phyloP scores from a whole-genome alignment of 2,113 vertebrate genomes.

The Oxygymnocypris stewartii region DNA sequence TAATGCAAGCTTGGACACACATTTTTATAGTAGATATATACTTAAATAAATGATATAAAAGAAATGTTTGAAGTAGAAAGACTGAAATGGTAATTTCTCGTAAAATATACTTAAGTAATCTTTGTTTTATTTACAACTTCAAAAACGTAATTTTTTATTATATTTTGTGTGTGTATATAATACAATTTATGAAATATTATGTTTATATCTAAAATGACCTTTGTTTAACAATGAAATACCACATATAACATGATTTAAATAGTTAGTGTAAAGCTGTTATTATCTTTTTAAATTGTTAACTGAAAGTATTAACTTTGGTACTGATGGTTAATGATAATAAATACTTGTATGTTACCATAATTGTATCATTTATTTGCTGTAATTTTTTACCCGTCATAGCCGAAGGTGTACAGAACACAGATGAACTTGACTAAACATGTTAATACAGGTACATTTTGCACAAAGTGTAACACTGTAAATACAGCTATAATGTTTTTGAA shows the following conservation, averaged over 20 bases:
- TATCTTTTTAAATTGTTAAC: neutral
- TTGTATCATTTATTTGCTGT: neutral
- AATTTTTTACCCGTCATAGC: neutral
- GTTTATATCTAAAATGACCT: neutral
- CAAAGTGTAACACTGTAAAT: neutral
- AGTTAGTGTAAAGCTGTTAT: neutral
- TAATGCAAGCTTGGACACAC: too few relatives aligned
- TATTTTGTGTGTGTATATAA: neutral
- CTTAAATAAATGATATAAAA: too few relatives aligned
- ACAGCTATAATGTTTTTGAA: neutral
- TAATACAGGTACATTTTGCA: neutral
- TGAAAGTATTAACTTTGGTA: neutral
- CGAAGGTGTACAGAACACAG: neutral
- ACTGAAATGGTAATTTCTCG: neutral
- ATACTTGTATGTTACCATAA: neutral
- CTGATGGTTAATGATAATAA: neutral
- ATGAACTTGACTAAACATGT: neutral
- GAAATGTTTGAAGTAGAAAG: neutral
- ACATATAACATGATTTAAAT: neutral
- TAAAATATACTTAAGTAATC: neutral
- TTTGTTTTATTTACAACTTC: too few relatives aligned
- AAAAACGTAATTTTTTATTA: neutral
- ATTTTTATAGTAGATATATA: too few relatives aligned
- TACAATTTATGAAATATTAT: neutral
- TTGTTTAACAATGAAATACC: neutral